Evolutionary conservation across 2,113 vertebrate species (phyloP), one percentile per base, ranked within the genome.

Genomic region (Lamprotornis superbus): DNA sequence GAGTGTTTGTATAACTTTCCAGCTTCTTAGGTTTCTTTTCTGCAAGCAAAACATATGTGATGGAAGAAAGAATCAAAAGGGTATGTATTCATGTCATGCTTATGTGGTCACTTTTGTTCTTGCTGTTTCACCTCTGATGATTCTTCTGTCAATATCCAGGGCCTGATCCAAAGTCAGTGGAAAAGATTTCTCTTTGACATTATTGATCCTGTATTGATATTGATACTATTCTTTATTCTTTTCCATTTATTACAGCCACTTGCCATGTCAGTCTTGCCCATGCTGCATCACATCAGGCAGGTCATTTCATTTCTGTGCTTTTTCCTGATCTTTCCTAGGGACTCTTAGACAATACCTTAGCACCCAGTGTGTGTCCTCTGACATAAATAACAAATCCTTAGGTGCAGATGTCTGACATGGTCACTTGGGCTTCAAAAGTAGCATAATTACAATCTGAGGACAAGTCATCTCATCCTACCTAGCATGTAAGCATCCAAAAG

Each of bases 31-130:
- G 28, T 75, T 89, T 86, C 11, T 53, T 60, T 50, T 60, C 18
- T 79, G n/a, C 24, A 76, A n/a, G 33, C 20, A 40, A 21, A 47
- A 60, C 18, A 2, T 61, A 12, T 0, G 0, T 24, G 35, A 25
- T 42, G 17, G 37, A 52, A 64, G 44, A 60, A 63, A 8, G 39
- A 75, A 21, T 44, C 47, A 33, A n/a, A 71, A 31, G 6, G 35
- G 10, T 63, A 15, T 1, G 2, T 90, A 14, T 44, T 64, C 6
- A 12, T 25, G 53, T n/a, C 42, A 67, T 74, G 33, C 22, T 89
- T 47, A 57, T 71, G 27, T 68, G 44, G 8, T 27, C 4, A 0
- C 30, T 71, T 65, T 13, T 46, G 9, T 69, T 80, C 25, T 65
- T 77, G 28, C 3, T 33, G 5, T 70, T 87, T 89, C 33, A 44